phyloP scores from a whole-genome alignment of 2,888 invertebrate species.

The Stenodera caucasica region DNA sequence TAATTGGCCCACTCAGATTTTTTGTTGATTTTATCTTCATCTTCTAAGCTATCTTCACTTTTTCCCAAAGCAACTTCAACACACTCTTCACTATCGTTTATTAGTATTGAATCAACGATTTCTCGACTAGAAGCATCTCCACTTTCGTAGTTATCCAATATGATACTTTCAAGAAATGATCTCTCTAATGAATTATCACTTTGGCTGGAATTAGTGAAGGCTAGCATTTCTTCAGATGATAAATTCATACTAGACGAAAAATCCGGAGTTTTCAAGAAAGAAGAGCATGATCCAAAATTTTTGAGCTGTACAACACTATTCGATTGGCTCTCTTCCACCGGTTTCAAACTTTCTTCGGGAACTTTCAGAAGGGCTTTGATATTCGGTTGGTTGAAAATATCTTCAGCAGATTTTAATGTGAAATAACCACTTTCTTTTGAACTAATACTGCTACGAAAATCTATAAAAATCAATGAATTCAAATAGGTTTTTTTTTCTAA shows the following conservation, averaged over 20 bases:
- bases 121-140: no score
- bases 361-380: constrained; percentile 38
- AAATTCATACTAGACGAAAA: constrained; percentile 17
- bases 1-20: background rate
- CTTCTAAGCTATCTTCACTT: background rate
- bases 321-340: background rate
- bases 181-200: background rate
- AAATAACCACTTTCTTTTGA: constrained; percentile 41
- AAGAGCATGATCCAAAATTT: constrained; percentile 8
- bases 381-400: constrained; percentile 38
- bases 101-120: no score
- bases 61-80: background rate
- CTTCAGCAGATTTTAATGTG: constrained; percentile 31
- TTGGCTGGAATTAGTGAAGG: no score
- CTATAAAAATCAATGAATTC: constrained; percentile 7
- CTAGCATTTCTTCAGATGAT: constrained; percentile 11
- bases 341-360: constrained; percentile 3
- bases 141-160: no score
- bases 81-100: no score
- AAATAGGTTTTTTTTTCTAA: constrained; percentile 11
- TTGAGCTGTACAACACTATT: no score
- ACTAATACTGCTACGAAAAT: constrained; percentile 24
- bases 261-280: constrained; percentile 15
- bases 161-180: constrained; percentile 3
- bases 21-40: background rate